These are phyloP conservation scores for Tetropium fuscum DNA, from an alignment of 2,888 invertebrate species.

Conservation along the genomic window DNA sequence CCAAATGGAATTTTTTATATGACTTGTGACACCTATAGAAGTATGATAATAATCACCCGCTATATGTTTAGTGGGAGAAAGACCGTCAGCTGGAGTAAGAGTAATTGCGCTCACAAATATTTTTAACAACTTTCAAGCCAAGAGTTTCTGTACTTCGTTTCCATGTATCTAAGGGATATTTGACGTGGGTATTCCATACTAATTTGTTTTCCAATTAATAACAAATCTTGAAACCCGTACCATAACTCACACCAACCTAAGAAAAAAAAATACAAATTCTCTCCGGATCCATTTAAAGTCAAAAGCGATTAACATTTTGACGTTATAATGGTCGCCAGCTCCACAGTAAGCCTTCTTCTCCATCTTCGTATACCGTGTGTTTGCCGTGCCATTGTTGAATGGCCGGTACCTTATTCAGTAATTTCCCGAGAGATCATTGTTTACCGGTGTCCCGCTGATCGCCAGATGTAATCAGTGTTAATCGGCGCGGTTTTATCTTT, in stretches of 20 bases:
- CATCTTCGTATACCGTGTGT: constrained; percentile 14
- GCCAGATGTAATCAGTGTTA: constrained; percentile 63
- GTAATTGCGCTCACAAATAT: no score
- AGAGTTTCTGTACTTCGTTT: background rate
- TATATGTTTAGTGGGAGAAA: no score
- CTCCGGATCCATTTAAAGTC: constrained; percentile 7
- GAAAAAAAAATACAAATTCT: constrained; percentile 6
- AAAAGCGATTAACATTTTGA: constrained; percentile 50
- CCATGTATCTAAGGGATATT: background rate
- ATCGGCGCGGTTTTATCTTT: constrained; percentile 60
- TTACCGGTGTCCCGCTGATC: constrained; percentile 61
- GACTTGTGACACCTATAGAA: no score
- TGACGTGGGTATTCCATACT: background rate
- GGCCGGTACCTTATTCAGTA: constrained; percentile 59
- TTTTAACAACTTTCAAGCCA: no score
- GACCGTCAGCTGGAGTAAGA: no score
- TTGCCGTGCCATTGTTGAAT: constrained; percentile 19
- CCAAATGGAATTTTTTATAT: no score
- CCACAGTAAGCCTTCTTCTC: constrained; percentile 26
- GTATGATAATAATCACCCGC: no score
- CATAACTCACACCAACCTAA: constrained; percentile 13
- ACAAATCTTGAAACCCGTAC: background rate
- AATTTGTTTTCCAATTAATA: constrained; percentile 1
- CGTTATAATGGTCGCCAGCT: constrained; percentile 49
- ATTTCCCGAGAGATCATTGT: constrained; percentile 62